phyloP scores from a whole-genome alignment of 1,140 invertebrate genomes.

The Penaeus indicus region DNA sequence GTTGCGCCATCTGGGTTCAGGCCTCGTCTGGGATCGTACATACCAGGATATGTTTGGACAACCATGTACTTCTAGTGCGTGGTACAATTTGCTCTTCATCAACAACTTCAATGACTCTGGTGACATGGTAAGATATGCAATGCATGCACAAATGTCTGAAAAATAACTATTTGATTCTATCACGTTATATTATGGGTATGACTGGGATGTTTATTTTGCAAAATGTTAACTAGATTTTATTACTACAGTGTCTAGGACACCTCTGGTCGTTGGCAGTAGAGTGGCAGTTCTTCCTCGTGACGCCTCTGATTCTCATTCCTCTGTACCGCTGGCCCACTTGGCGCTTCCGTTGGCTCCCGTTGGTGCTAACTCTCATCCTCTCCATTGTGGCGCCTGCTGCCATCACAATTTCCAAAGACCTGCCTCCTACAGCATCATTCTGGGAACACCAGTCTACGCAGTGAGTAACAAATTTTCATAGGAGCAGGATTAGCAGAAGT shows the following conservation, averaged over 20 bases:
- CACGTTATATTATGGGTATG: too few species aligned
- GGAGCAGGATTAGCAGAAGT: background rate
- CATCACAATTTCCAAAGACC: constrained; percentile 29
- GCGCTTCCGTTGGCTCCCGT: constrained; percentile 40
- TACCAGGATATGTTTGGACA: constrained; percentile 38
- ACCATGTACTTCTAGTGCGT: constrained; percentile 33
- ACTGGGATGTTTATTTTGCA: too few species aligned
- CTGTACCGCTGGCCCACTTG: constrained; percentile 37
- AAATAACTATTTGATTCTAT: too few species aligned
- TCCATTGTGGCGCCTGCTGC: constrained; percentile 29
- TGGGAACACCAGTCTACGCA: constrained; percentile 11
- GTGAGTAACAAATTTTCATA: background rate
- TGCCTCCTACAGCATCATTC: constrained; percentile 39
- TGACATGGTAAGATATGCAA: constrained; percentile 42
- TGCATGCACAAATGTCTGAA: too few species aligned
- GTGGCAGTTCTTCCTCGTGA: constrained; percentile 52
- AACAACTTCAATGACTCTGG: constrained; percentile 42
- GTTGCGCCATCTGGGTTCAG: constrained; percentile 31
- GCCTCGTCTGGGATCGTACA: constrained; percentile 36
- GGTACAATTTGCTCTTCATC: constrained; percentile 36
- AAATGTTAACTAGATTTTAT: background rate
- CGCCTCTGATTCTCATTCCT: constrained; percentile 42
- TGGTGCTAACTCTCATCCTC: constrained; percentile 5
- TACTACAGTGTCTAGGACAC: constrained; percentile 51
- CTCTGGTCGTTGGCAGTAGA: constrained; percentile 55